Evolutionary conservation across 1,140 invertebrate genomes (phyloP).

Genomic region (Diorhabda elongata): DNA sequence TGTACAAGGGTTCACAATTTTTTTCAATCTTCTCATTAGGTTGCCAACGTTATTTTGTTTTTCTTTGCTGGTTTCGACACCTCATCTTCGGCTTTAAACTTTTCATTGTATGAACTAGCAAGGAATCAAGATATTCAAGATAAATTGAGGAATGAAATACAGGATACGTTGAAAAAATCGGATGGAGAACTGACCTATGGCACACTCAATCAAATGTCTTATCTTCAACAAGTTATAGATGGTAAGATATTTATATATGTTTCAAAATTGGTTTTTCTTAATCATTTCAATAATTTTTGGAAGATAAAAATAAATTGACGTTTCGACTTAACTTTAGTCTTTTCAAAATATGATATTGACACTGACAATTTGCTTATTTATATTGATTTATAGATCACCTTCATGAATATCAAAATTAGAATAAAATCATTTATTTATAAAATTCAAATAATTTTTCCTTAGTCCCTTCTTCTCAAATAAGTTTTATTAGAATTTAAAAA

Average conservation of each 20-base stretch:
- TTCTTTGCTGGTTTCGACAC: constrained; percentile 54
- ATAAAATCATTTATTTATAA: too few relatives aligned
- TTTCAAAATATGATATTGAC: too few relatives aligned
- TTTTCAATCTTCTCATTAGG: neutral
- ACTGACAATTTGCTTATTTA: too few relatives aligned
- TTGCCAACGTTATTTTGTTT: constrained; percentile 30
- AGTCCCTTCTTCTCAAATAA: too few relatives aligned
- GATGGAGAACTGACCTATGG: constrained; percentile 55
- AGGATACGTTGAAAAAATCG: constrained; percentile 47
- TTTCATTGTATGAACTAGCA: constrained; percentile 51
- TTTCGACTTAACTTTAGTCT: too few relatives aligned
- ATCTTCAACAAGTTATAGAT: constrained; percentile 53
- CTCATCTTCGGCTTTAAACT: constrained; percentile 49
- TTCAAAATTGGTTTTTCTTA: too few relatives aligned
- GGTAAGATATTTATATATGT: constrained; percentile 32
- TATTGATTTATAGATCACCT: too few relatives aligned
- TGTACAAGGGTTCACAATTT: neutral
- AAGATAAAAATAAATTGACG: too few relatives aligned
- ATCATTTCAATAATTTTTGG: too few relatives aligned
- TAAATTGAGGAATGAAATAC: constrained; percentile 50
- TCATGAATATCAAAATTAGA: too few relatives aligned
- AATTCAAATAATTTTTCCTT: too few relatives aligned
- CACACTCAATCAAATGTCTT: constrained; percentile 54
- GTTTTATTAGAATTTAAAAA: too few relatives aligned
- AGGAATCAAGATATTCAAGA: constrained; percentile 49